These are phyloP conservation scores for Bungarus multicinctus DNA, from an alignment of 2,113 vertebrate species.

Conservation along the genomic window DNA sequence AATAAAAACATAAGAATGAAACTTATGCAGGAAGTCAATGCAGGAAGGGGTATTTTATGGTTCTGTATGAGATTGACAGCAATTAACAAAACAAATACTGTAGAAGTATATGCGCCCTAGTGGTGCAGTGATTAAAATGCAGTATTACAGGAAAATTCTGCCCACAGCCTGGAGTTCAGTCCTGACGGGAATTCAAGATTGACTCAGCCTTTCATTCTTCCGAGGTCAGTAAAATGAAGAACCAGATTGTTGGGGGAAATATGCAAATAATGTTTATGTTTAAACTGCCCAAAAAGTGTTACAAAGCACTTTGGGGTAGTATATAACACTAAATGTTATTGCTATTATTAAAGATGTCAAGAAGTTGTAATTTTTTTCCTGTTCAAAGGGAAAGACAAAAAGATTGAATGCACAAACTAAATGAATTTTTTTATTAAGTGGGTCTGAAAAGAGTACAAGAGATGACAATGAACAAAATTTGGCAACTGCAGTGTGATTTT, in stretches of 20 bases:
- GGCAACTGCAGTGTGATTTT: not conserved
- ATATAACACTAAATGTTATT: not conserved
- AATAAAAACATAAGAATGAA: not conserved
- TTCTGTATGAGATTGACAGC: not conserved
- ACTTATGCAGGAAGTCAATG: not conserved
- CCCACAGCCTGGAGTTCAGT: not conserved
- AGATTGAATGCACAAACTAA: not conserved
- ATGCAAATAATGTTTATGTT: not conserved
- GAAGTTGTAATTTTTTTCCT: not conserved
- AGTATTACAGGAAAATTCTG: not conserved
- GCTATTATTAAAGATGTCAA: not conserved
- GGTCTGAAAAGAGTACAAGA: not conserved
- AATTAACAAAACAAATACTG: not conserved
- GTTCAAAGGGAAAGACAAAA: not conserved
- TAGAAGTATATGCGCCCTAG: not conserved
- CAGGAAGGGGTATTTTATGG: not conserved
- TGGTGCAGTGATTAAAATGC: not conserved
- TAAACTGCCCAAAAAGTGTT: not conserved
- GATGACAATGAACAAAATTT: not conserved
- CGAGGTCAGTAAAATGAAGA: not conserved
- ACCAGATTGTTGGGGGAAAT: not conserved
- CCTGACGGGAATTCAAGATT: not conserved
- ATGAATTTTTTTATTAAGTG: not conserved
- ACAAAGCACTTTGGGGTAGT: not conserved
- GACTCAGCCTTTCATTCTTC: not conserved